phyloP scores from a whole-genome alignment of 2,113 vertebrate genomes.

The Psettodes erumei region DNA sequence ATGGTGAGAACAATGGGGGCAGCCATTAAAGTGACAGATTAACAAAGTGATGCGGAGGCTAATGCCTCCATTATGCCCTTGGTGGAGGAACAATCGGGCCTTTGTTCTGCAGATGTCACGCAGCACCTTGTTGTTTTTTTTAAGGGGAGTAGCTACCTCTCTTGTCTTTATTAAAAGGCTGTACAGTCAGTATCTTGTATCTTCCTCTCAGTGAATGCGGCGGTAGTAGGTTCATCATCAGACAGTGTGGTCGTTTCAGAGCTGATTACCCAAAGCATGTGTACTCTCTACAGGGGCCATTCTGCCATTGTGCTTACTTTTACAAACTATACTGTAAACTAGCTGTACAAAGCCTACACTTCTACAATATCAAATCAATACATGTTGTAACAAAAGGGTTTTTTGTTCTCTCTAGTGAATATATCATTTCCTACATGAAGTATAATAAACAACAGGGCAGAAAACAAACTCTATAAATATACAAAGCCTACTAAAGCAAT shows the following conservation, averaged over 20 bases:
- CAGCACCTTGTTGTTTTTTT: conserved; percentile 69
- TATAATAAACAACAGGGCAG: background rate
- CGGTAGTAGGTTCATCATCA: conserved; percentile 47
- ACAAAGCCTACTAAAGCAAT: background rate
- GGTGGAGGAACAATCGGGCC: conserved; percentile 69
- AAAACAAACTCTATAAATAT: background rate
- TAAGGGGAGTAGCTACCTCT: conserved; percentile 51
- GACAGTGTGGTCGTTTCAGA: conserved; percentile 62
- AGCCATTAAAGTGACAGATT: conserved; percentile 87
- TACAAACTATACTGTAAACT: too few species aligned
- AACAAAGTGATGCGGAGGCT: conserved; percentile 86
- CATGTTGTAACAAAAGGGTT: conserved; percentile 7
- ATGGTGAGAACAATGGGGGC: conserved; percentile 80
- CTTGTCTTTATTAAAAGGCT: conserved; percentile 64
- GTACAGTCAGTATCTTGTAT: conserved; percentile 29
- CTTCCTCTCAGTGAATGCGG: conserved; percentile 47
- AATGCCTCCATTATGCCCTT: conserved; percentile 88
- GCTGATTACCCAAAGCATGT: conserved; percentile 78
- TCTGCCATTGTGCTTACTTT: conserved; percentile 54
- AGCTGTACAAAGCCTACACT: conserved; percentile 44
- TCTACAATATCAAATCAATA: conserved; percentile 31
- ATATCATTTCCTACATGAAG: background rate
- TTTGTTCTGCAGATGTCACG: conserved; percentile 67
- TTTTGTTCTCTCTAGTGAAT: conserved; percentile 2
- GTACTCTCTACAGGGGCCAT: conserved; percentile 66